Evolutionary conservation across 2,113 vertebrate species (phyloP).

Genomic region (Argyrosomus japonicus): DNA sequence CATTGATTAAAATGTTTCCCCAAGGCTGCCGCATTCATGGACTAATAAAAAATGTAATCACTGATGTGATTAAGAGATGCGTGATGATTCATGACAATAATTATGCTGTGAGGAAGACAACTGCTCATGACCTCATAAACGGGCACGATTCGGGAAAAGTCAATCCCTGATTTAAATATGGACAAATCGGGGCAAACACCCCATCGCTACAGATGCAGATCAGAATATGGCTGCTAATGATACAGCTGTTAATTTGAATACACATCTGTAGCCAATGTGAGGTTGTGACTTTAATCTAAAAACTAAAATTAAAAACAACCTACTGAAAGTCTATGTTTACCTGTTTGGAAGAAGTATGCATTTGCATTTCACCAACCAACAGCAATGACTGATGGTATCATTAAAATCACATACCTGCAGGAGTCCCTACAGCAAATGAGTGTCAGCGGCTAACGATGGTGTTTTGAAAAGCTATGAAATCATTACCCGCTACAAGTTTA

Average conservation of each 20-base stretch:
- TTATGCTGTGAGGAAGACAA: conserved; percentile 63
- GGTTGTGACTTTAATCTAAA: conserved; percentile 28
- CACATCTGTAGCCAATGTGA: neutral
- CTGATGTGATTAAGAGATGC: conserved; percentile 78
- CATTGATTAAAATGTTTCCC: conserved; percentile 82
- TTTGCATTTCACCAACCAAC: conserved; percentile 66
- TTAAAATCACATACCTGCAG: conserved; percentile 79
- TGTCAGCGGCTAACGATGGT: conserved; percentile 54
- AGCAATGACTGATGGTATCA: conserved; percentile 76
- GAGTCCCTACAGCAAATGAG: conserved; percentile 70
- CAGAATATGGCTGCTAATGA: conserved; percentile 2
- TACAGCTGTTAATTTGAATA: conserved; percentile 23
- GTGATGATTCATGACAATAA: conserved; percentile 80
- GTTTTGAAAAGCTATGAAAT: conserved; percentile 62
- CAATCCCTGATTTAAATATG: conserved; percentile 69
- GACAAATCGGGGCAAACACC: conserved; percentile 55
- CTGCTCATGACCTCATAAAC: conserved; percentile 68
- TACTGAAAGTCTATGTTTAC: conserved; percentile 18
- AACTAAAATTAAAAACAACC: conserved; percentile 33
- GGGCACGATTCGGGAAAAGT: conserved; percentile 48
- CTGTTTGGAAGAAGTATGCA: conserved; percentile 27
- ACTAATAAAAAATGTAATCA: conserved; percentile 75
- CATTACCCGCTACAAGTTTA: conserved; percentile 55
- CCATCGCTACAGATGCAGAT: conserved; percentile 38
- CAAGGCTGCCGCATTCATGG: conserved; percentile 64